Percentiles rank a stretch among this genome's conserved stretches.
phyloP scores from a whole-genome alignment of 2,797 vertebrate genomes.

The Tokudaia muenninki region DNA sequence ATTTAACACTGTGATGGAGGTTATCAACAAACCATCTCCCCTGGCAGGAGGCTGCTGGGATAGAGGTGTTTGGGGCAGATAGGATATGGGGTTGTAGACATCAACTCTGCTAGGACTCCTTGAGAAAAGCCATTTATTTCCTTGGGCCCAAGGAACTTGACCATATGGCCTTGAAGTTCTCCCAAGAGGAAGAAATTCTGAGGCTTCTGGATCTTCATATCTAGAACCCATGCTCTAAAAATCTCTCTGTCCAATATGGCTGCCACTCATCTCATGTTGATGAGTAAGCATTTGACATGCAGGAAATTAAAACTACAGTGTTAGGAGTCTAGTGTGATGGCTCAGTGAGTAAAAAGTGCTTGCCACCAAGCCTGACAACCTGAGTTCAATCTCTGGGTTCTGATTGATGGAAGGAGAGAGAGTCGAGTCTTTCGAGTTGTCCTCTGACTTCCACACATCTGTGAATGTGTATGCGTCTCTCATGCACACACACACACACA shows the following conservation, averaged over 20 bases:
- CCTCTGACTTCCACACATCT: background rate
- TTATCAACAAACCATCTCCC: background rate
- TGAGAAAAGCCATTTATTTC: slow-evolving; percentile 46
- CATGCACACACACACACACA: no score
- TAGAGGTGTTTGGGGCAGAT: background rate
- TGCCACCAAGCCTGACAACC: background rate
- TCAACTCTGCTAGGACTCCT: slow-evolving; percentile 1
- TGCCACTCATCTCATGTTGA: background rate
- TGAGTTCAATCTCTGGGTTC: background rate
- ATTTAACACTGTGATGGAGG: background rate
- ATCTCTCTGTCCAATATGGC: background rate
- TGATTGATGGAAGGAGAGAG: background rate
- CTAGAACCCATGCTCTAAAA: background rate
- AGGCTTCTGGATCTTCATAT: background rate
- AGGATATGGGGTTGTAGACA: background rate
- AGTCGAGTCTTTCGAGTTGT: background rate
- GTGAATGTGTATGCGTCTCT: no score
- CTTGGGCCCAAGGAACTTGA: background rate
- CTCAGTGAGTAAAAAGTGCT: background rate
- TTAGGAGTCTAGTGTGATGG: background rate
- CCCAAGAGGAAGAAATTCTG: slow-evolving; percentile 8
- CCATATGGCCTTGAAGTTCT: background rate
- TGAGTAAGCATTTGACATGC: background rate
- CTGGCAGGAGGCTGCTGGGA: background rate
- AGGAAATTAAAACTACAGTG: background rate